Evolutionary conservation across 2,888 invertebrate genomes (phyloP), one percentile per base, ranked within the genome.

Genomic region (Ophioninae sp.): DNA sequence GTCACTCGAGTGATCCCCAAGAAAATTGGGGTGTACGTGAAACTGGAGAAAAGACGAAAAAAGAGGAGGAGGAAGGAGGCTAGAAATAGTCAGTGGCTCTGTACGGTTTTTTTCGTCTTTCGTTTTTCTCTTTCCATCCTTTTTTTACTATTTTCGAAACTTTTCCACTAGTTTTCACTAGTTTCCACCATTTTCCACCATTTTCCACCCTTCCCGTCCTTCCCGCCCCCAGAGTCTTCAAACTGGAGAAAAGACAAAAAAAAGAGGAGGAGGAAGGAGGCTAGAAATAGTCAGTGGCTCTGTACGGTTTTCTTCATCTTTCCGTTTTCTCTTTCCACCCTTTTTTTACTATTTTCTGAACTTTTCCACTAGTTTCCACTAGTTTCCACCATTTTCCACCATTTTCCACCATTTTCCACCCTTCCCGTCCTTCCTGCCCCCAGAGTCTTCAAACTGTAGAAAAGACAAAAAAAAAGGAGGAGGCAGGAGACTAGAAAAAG

Each of bases 1-100:
- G 85, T 74, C 85, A 80, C 82, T 84, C 86, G 82, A 81, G 84
- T 81, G 83, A 84, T 84, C 81, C 75, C 82, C 78, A 56, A 81
- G 81, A 84, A 84, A 84, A 81, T 84, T 81, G 83, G 81, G 81
- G 68, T 83, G 73, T 80, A 80, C 76, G 83, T 75, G 81, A 68
- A 78, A 68, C 20, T 61, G 75, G 37, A 65, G 44, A 39, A 68
- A 74, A 39, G 51, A 51, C 23, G n/a, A 13, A 39, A 22, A 56
- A 37, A 71, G 30, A 72, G 67, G 44, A 30, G 58, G 17, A 22
- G 13, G 51, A 22, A 39, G 17, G 58, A 13, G 71, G 58, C 64
- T 71, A 39, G 64, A 65, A 65, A 51, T 51, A 73, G 69, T n/a
- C 37, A 72, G 77, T 75, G 82, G 64, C 75, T 67, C 78, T 67